Conservation (phyloP, 2,888 invertebrate species). For the Rhingia rostrata region DNA sequence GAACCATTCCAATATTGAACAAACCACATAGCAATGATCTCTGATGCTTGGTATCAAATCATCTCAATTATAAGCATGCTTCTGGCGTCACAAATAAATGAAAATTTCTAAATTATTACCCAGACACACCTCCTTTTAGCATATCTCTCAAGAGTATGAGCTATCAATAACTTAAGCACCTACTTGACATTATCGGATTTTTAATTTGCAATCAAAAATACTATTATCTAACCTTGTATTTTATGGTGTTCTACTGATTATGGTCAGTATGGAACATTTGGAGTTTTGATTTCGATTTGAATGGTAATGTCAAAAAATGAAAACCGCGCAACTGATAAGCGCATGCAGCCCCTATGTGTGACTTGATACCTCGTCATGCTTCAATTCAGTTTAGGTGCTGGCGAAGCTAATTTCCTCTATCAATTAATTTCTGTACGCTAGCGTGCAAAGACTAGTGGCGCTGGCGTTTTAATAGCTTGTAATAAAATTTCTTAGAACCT, state of each 20-base stretch:
- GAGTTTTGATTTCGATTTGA: background rate
- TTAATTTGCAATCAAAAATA: conserved; percentile 7
- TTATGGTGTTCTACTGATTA: background rate
- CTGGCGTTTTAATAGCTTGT: background rate
- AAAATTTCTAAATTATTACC: background rate
- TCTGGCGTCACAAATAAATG: background rate
- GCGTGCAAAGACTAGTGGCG: conserved; percentile 7
- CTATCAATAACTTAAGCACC: background rate
- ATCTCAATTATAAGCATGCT: background rate
- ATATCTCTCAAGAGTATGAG: background rate
- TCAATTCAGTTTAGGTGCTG: background rate
- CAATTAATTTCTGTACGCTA: conserved; percentile 18
- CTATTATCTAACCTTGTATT: conserved; percentile 16
- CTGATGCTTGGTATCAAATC: too few species aligned
- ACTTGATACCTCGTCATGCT: conserved; percentile 8
- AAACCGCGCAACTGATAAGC: conserved; percentile 41
- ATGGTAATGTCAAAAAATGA: background rate
- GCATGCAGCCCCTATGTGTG: conserved; percentile 1
- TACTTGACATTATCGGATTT: background rate
- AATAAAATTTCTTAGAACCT: conserved; percentile 1
- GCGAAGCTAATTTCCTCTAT: conserved; percentile 6
- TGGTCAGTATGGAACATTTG: background rate
- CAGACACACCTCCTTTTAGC: conserved; percentile 18
- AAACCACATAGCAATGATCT: too few species aligned
- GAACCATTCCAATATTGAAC: too few species aligned